Base-by-base conservation (phyloP, 2,113 vertebrate genomes). In the Oplegnathus fasciatus region DNA sequence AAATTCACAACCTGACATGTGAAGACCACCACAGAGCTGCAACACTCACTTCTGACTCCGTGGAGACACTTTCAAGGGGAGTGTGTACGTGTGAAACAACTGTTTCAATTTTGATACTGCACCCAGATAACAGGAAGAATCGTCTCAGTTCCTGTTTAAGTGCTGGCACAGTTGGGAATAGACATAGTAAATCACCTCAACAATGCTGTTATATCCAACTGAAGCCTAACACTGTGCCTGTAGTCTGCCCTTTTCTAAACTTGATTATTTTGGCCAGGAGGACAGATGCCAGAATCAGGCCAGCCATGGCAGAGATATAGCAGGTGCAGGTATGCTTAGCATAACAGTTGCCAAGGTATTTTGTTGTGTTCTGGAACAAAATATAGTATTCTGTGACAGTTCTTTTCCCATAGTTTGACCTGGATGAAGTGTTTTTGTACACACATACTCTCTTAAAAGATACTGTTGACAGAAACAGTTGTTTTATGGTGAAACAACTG, bases 91-190 rank as follows among this genome's bases (percentile, higher is more conserved):
- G 65, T 55, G 22, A 67, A 74, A 37, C 75, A 75, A 22, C 44
- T 64, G 61, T 72, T 80, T 79, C 26, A 78, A 52, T 55, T 76
- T 71, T 83, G 69, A 85, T 8, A 42, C 70, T n/a, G 44, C 42
- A 80, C 57, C 42, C 26, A 80, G 22, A 75, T 62, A 52, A 50
- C 37, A 66, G 37, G 75, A 66, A 75, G 55, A 72, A 84, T 71
- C 30, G 4, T 34, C 44, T 75, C 15, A 48, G 26, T 83, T 78
- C 28, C 71, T 40, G 71, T 66, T 75, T 40, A 69, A 61, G 44
- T 84, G 64, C 58, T 50, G 42, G 55, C 54, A 81, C 20, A 44
- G 55, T 74, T 9, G 10, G n/a, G 82, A 75, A 88, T 44, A 58
- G 24, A 64, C 17, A 24, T 1, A 40, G 26, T 8, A 79, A 73